Conservation (phyloP, 2,888 invertebrate genomes). For the Drosophila pegasa region DNA sequence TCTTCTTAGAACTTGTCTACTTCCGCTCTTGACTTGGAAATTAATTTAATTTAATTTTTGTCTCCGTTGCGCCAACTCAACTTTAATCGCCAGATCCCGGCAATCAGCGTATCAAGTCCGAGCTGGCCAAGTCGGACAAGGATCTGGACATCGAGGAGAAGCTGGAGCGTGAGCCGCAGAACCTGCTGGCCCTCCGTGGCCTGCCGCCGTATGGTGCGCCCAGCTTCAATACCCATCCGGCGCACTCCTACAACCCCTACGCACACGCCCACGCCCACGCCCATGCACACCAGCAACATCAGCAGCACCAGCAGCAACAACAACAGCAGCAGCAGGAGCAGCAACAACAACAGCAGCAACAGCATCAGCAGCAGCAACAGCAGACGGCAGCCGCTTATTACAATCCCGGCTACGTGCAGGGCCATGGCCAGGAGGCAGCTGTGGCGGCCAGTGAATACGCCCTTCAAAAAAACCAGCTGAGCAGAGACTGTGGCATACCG, state of each 20-base stretch:
- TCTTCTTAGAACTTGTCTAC: slow-evolving; percentile 72
- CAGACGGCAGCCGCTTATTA: slow-evolving; percentile 68
- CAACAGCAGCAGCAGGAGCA: slow-evolving; percentile 53
- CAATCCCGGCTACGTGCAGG: slow-evolving; percentile 59
- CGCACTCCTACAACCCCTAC: slow-evolving; percentile 65
- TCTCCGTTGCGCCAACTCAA: slow-evolving; percentile 41
- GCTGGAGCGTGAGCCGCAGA: slow-evolving; percentile 89
- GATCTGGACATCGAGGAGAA: slow-evolving; percentile 89
- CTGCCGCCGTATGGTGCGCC: slow-evolving; percentile 63
- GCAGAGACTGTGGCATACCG: slow-evolving; percentile 93
- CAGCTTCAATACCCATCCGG: slow-evolving; percentile 54
- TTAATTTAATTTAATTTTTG: slow-evolving; percentile 67
- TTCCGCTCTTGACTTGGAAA: slow-evolving; percentile 68
- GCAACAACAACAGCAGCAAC: slow-evolving; percentile 74
- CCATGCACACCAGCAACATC: slow-evolving; percentile 84
- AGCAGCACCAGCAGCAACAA: slow-evolving; percentile 58
- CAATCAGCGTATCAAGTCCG: slow-evolving; percentile 86
- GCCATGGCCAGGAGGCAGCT: slow-evolving; percentile 76
- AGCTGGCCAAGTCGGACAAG: slow-evolving; percentile 88
- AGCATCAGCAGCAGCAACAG: slow-evolving; percentile 85
- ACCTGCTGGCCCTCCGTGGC: slow-evolving; percentile 71
- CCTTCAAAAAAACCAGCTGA: slow-evolving; percentile 86
- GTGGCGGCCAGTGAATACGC: slow-evolving; percentile 84
- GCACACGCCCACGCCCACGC: slow-evolving; percentile 50
- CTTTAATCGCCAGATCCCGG: slow-evolving; percentile 70